Conservation (phyloP, 1,140 invertebrate genomes). For the Drosophila watanabei region DNA sequence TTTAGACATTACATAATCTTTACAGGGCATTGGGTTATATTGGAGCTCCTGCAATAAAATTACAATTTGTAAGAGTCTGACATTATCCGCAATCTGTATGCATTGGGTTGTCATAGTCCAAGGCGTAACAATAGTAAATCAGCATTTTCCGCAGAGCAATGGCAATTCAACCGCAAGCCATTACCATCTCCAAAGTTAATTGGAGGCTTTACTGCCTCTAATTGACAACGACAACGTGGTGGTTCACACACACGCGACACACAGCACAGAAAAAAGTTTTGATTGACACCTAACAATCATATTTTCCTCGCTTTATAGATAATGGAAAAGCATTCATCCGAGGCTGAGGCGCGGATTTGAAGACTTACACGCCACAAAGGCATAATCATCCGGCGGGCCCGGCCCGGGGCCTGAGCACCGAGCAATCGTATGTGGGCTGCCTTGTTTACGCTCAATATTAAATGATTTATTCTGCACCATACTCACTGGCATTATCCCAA, state of each 20-base stretch:
- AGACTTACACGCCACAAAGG: conserved; percentile 50
- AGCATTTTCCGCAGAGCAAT: conserved; percentile 40
- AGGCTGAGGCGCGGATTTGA: conserved; percentile 38
- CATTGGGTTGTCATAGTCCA: conserved; percentile 21
- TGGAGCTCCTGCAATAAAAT: conserved; percentile 3
- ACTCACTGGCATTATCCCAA: conserved; percentile 48
- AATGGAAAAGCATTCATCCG: conserved; percentile 60
- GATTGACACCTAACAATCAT: conserved; percentile 77
- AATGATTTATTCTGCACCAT: conserved; percentile 54
- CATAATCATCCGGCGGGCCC: conserved; percentile 56
- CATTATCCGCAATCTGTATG: conserved; percentile 8
- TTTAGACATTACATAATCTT: not conserved
- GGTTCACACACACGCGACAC: conserved; percentile 54
- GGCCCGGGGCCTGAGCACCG: conserved; percentile 17
- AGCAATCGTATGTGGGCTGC: conserved; percentile 61
- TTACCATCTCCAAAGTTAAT: conserved; percentile 68
- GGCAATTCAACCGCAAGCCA: conserved; percentile 68
- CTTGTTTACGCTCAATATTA: conserved; percentile 56
- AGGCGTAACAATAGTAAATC: conserved; percentile 47
- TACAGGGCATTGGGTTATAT: not conserved
- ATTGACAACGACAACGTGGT: conserved; percentile 66
- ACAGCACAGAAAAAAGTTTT: conserved; percentile 36
- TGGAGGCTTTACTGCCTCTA: conserved; percentile 73
- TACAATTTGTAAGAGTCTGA: not conserved
- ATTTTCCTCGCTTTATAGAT: conserved; percentile 47